Conservation (phyloP, 2,797 vertebrate genomes). For the Lophius americanus region DNA sequence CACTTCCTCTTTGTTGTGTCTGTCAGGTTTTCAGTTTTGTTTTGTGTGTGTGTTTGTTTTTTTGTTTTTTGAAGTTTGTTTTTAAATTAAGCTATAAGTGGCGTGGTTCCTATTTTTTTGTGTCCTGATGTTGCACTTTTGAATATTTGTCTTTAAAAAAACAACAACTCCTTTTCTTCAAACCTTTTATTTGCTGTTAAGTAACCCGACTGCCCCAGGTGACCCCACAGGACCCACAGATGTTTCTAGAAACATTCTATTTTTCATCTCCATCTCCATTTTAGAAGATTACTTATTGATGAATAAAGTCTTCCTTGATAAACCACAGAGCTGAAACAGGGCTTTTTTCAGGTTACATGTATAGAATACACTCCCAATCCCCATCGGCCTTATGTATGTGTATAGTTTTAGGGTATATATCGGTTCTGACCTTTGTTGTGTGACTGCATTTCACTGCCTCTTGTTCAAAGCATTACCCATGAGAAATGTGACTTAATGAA, state of each 20-base stretch:
- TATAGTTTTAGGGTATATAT: slow-evolving; percentile 51
- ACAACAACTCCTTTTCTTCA: slow-evolving; percentile 7
- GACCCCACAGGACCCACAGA: slow-evolving; percentile 16
- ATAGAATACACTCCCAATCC: slow-evolving; percentile 33
- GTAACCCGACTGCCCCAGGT: slow-evolving; percentile 17
- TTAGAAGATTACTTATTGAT: slow-evolving; percentile 33
- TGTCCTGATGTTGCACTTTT: slow-evolving; percentile 66
- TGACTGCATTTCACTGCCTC: slow-evolving; percentile 65
- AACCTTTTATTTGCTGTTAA: slow-evolving; percentile 40
- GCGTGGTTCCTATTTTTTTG: slow-evolving; percentile 40
- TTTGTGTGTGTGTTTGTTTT: slow-evolving; percentile 9
- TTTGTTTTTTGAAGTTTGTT: slow-evolving; percentile 18
- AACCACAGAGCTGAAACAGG: slow-evolving; percentile 28
- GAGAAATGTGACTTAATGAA: slow-evolving; percentile 51
- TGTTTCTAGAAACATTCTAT: slow-evolving; percentile 27
- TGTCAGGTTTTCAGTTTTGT: slow-evolving; percentile 13
- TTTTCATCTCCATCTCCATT: slow-evolving; percentile 8
- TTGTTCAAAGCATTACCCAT: slow-evolving; percentile 49
- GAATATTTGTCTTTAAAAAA: slow-evolving; percentile 28
- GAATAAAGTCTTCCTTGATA: slow-evolving; percentile 53
- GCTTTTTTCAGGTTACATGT: slow-evolving; percentile 47
- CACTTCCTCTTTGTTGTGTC: slow-evolving; percentile 10
- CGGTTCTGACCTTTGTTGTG: slow-evolving; percentile 50
- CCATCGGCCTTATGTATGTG: slow-evolving; percentile 24
- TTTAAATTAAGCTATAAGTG: slow-evolving; percentile 48